Evolutionary conservation across 1,140 invertebrate species (phyloP), one percentile per base, ranked within the genome.

Genomic region (Pemphigus obesinymphae): DNA sequence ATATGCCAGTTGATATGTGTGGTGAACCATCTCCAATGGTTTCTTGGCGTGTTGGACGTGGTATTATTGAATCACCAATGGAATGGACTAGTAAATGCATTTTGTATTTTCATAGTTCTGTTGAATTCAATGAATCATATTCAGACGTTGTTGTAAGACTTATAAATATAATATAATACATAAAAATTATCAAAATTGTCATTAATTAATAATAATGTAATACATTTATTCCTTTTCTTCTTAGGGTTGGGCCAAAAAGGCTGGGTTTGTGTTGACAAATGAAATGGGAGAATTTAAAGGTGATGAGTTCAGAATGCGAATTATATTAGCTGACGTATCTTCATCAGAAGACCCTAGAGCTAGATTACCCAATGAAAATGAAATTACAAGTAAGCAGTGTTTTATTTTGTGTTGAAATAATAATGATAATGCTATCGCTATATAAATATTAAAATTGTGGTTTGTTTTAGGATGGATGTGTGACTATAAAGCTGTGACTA

Each of bases 31-130:
- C 76, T 0, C 37, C 76, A 45, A 23, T 80, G 53, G 26, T 63
- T 11, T 61, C 76, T 40, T 61, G 55, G 55, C 34, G 55, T 11
- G 76, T 80, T 8, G 76, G 76, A 15, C 20, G 55, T 0, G 55
- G 76, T 26, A 43, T 63, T 45, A 80, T 80, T 61, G 23, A 63
- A 20, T 63, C 76, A 20, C 53, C 76, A 0, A 45, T 80, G 76
- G 37, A 55, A 29, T 80, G 76, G 76, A 40, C 55, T 40, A 48
- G 8, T 10, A 29, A 31, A 13, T 80, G 76, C 15, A 63, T 61
- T 17, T 29, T 80, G n/a, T 63, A 61, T 61, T 23, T 61, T 61
- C 76, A 80, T 61, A 20, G 17, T 13, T 80, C 76, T 31, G 23
- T 80, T 15, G 7, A 31, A 31, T 17, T n/a, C 2, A 63, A 31